These are phyloP conservation scores for Molorchus minor DNA, from an alignment of 2,888 invertebrate species.

Conservation along the genomic window DNA sequence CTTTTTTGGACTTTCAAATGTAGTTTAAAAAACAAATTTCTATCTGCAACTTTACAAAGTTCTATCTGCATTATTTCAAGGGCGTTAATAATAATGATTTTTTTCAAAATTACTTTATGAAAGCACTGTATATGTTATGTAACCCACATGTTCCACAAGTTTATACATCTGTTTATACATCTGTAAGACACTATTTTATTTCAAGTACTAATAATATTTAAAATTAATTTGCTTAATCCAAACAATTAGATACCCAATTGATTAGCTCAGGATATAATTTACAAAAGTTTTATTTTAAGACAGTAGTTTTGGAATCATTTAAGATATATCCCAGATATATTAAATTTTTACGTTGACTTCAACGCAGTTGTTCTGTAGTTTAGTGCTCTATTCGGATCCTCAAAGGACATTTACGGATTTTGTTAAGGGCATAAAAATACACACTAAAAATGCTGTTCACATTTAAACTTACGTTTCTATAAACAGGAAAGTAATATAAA, in stretches of 20 bases:
- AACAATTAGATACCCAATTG: not conserved
- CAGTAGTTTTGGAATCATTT: not conserved
- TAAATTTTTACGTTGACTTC: conserved; percentile 12
- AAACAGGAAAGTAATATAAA: conserved; percentile 5
- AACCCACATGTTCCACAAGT: too few species aligned
- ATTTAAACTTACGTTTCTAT: conserved; percentile 20
- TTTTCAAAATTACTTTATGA: too few species aligned
- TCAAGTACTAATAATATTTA: not conserved
- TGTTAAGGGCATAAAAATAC: conserved; percentile 22
- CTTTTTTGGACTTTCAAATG: too few species aligned
- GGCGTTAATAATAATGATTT: too few species aligned
- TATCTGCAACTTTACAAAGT: too few species aligned
- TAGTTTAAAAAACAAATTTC: too few species aligned
- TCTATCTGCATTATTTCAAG: too few species aligned
- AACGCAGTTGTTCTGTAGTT: conserved; percentile 20
- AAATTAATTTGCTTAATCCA: not conserved
- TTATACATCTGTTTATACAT: not conserved
- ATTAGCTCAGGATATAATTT: not conserved
- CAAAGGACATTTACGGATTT: conserved; percentile 27
- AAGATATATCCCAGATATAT: conserved; percentile 7
- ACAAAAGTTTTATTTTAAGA: not conserved
- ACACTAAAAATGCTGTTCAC: conserved; percentile 15
- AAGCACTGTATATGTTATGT: too few species aligned
- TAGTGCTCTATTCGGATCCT: conserved; percentile 23
- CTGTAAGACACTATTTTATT: not conserved